These are phyloP conservation scores for Achroia grisella DNA, from an alignment of 1,140 invertebrate genomes.

Conservation along the genomic window DNA sequence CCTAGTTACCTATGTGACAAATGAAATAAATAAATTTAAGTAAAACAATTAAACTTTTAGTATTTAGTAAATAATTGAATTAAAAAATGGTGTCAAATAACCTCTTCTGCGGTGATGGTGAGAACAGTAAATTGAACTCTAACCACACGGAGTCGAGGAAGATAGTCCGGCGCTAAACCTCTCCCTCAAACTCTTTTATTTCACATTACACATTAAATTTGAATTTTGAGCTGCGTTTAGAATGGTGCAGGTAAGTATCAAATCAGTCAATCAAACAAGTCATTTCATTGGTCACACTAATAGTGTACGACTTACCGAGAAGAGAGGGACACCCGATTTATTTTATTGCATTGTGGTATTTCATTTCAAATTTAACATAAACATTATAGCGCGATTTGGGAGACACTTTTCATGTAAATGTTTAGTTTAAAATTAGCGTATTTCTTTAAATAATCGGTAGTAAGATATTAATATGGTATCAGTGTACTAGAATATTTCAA, in stretches of 20 bases:
- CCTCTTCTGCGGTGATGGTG: constrained; percentile 38
- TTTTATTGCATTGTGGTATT: background rate
- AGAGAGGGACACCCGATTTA: constrained; percentile 34
- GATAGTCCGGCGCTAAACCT: constrained; percentile 29
- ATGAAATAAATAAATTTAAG: too few species aligned
- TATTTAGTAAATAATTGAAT: too few species aligned
- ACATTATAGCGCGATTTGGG: constrained; percentile 23
- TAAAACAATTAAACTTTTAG: too few species aligned
- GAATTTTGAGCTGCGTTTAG: background rate
- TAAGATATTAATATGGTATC: too few species aligned
- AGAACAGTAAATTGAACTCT: constrained; percentile 50
- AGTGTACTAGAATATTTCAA: too few species aligned
- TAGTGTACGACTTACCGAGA: constrained; percentile 30
- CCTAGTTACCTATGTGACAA: too few species aligned
- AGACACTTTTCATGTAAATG: background rate
- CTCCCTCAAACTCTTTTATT: constrained; percentile 11
- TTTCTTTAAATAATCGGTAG: too few species aligned
- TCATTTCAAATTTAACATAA: constrained; percentile 5
- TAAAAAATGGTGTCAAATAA: constrained; percentile 34
- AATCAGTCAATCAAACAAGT: background rate
- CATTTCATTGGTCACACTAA: constrained; percentile 11
- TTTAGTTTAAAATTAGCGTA: too few species aligned
- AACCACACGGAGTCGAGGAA: constrained; percentile 17
- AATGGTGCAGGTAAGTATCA: background rate
- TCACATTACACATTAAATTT: background rate